Evolutionary conservation across 2,797 vertebrate species (phyloP).

Genomic region (Dallia pectoralis): DNA sequence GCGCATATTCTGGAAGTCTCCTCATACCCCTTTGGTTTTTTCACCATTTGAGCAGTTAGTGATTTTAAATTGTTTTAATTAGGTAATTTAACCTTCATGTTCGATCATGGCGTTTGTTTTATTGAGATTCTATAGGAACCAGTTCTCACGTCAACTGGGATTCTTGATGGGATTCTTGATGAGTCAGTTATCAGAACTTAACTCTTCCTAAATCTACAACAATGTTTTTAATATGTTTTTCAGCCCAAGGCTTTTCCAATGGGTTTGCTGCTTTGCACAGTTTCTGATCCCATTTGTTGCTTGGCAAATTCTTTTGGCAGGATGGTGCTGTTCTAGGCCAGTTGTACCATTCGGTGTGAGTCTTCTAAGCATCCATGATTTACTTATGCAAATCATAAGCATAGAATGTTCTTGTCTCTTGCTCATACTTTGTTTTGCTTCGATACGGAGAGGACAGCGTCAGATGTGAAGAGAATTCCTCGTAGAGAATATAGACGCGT

Average conservation of each 20-base stretch:
- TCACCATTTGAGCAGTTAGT: neutral
- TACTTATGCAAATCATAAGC: neutral
- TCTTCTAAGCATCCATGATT: neutral
- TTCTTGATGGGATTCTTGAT: neutral
- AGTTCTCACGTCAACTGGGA: neutral
- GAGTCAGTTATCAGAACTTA: neutral
- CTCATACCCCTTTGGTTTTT: neutral
- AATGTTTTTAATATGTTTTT: neutral
- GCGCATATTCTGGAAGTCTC: no score
- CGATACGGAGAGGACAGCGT: neutral
- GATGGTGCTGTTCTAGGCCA: neutral
- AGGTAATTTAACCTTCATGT: neutral
- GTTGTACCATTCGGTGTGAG: neutral
- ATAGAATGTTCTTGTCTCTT: neutral
- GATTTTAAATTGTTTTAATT: neutral
- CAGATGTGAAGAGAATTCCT: conserved; percentile 10
- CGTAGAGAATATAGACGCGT: neutral
- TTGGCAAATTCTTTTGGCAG: neutral
- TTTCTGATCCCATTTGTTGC: neutral
- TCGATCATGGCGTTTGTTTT: conserved; percentile 4
- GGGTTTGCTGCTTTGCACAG: neutral
- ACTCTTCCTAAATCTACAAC: neutral
- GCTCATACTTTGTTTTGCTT: neutral
- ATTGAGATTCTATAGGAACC: neutral
- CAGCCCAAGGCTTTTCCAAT: neutral